phyloP scores from a whole-genome alignment of 2,797 vertebrate genomes.

The Periophthalmus magnuspinnatus region DNA sequence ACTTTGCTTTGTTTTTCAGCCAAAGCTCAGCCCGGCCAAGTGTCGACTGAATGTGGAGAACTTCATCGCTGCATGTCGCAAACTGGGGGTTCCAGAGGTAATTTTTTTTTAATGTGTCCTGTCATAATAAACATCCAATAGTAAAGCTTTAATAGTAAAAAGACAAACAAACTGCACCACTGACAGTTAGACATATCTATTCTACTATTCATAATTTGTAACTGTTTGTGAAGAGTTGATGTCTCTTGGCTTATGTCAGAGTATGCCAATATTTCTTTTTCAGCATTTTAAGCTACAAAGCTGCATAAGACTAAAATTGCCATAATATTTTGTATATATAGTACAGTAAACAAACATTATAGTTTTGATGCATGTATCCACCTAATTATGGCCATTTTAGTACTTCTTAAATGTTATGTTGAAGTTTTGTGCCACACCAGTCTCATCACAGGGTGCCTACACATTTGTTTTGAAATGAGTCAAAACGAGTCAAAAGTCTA shows the following conservation, averaged over 20 bases:
- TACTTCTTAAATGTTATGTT: neutral
- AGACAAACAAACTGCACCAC: neutral
- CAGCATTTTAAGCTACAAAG: neutral
- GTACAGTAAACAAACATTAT: neutral
- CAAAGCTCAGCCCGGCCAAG: conserved; percentile 86
- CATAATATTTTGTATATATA: neutral
- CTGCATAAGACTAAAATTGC: neutral
- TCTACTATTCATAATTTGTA: neutral
- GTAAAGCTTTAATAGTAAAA: neutral
- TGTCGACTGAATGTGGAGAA: conserved; percentile 87
- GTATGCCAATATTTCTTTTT: neutral
- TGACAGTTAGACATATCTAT: neutral
- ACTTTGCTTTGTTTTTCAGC: conserved; percentile 64
- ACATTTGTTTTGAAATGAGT: neutral
- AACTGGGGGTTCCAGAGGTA: conserved; percentile 89
- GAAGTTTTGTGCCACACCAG: neutral
- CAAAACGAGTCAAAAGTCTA: too few species aligned
- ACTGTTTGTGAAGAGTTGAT: neutral
- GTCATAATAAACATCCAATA: neutral
- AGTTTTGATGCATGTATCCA: neutral
- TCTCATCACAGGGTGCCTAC: neutral
- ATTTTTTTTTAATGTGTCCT: neutral
- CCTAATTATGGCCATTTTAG: conserved; percentile 6
- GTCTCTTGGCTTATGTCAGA: neutral
- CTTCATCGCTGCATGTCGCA: conserved; percentile 86